These are phyloP conservation scores for Gnatocerus cornutus DNA, from an alignment of 2,888 invertebrate genomes.

Conservation along the genomic window DNA sequence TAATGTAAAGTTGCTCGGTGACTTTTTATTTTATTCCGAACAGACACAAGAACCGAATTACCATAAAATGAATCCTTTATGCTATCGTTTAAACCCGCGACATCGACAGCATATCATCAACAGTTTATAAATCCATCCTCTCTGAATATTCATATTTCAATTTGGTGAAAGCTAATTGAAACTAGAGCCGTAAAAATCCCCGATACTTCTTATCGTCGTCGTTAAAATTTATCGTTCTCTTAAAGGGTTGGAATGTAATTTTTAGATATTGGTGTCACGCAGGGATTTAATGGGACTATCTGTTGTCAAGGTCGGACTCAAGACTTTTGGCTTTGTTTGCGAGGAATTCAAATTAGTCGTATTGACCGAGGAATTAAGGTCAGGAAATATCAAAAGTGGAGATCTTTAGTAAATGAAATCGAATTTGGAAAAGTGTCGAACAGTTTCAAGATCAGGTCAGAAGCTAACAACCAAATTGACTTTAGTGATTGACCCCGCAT, in stretches of 20 bases:
- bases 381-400: slow-evolving; percentile 14
- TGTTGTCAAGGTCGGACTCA: slow-evolving; percentile 15
- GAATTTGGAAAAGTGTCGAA: background rate
- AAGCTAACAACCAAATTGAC: slow-evolving; percentile 4
- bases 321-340: slow-evolving; percentile 1
- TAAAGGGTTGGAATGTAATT: slow-evolving; percentile 1
- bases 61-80: slow-evolving; percentile 21
- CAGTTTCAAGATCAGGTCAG: too few species aligned
- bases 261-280: slow-evolving; percentile 34
- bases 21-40: slow-evolving; percentile 22
- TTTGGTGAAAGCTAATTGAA: background rate
- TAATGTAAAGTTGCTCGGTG: slow-evolving; percentile 25
- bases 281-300: slow-evolving; percentile 26
- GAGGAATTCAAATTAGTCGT: slow-evolving; percentile 2
- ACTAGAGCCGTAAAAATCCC: too few species aligned
- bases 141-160: background rate
- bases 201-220: background rate
- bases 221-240: slow-evolving; percentile 5
- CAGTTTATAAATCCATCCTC: slow-evolving; percentile 1
- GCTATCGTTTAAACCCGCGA: slow-evolving; percentile 3
- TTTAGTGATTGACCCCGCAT: background rate
- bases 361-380: slow-evolving; percentile 18
- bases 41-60: slow-evolving; percentile 17
- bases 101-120: background rate
- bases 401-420: slow-evolving; percentile 23